Conservation (phyloP, 2,797 vertebrate species). For the Euthynnus affinis region DNA sequence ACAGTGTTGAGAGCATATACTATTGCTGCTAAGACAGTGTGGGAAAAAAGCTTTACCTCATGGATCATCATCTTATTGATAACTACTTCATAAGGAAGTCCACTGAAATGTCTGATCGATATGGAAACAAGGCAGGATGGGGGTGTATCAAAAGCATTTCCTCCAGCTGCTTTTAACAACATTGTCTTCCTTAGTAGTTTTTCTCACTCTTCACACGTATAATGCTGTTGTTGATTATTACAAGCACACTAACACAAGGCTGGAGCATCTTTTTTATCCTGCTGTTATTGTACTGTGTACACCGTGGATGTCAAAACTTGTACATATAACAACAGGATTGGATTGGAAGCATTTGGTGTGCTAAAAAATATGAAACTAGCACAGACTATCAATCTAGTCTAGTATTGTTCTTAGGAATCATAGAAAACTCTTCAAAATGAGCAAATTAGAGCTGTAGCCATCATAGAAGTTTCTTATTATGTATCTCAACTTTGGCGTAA, state of each 20-base stretch:
- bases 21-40: background rate
- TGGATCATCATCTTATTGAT: background rate
- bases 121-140: background rate
- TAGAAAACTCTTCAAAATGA: slow-evolving; percentile 2
- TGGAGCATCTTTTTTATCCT: background rate
- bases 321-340: background rate
- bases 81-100: background rate
- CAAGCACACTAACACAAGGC: background rate
- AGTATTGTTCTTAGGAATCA: slow-evolving; percentile 8
- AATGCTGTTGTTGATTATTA: background rate
- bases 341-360: background rate
- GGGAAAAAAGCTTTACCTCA: too few relatives aligned
- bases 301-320: background rate
- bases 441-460: slow-evolving; percentile 56
- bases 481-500: background rate
- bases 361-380: background rate
- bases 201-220: too few relatives aligned
- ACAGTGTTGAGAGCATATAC: background rate
- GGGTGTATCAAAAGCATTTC: background rate
- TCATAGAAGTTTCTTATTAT: slow-evolving; percentile 47
- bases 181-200: too few relatives aligned
- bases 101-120: background rate
- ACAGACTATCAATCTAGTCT: background rate
- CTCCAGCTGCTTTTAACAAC: background rate
- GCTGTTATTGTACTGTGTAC: background rate